Conservation (phyloP, 53 echinoderm and acorn worm species). For the Mesocentrotus franciscanus region DNA sequence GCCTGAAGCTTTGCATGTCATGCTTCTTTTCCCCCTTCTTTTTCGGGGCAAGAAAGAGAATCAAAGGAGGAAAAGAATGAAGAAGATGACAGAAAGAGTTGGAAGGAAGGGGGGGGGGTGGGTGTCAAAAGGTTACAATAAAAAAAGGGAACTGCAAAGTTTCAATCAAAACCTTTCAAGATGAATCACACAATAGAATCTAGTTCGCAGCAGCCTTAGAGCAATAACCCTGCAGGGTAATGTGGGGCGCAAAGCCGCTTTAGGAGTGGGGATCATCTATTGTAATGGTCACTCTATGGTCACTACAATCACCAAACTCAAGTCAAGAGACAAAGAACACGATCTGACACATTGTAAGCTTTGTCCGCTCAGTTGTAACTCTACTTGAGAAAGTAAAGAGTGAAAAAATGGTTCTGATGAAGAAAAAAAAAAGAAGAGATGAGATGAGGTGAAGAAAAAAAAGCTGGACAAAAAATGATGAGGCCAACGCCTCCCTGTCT, state of each 20-base stretch:
- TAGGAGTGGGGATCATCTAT: constrained; percentile 60
- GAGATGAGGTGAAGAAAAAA: background rate
- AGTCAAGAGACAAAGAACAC: constrained; percentile 71
- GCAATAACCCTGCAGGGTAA: constrained; percentile 59
- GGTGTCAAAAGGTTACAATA: background rate
- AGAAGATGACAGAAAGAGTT: background rate
- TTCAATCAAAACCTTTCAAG: constrained; percentile 50
- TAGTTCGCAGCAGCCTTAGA: constrained; percentile 37
- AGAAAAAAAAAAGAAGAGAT: background rate
- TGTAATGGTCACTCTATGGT: constrained; percentile 65
- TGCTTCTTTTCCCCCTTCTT: background rate
- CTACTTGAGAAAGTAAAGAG: constrained; percentile 44
- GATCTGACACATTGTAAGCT: constrained; percentile 64
- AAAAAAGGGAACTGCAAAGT: constrained; percentile 38
- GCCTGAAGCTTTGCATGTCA: constrained; percentile 21
- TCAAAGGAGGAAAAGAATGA: background rate
- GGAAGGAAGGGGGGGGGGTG: background rate
- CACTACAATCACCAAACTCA: constrained; percentile 64
- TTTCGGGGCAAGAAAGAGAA: background rate
- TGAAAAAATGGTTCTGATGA: constrained; percentile 38
- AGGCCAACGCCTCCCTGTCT: constrained; percentile 53
- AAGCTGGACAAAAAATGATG: constrained; percentile 15
- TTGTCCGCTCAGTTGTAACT: constrained; percentile 60
- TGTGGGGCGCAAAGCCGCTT: constrained; percentile 60
- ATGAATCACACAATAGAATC: background rate